Evolutionary conservation across 2,797 vertebrate genomes (phyloP), one percentile per base, ranked within the genome.

Genomic region (Gymnocypris eckloni): DNA sequence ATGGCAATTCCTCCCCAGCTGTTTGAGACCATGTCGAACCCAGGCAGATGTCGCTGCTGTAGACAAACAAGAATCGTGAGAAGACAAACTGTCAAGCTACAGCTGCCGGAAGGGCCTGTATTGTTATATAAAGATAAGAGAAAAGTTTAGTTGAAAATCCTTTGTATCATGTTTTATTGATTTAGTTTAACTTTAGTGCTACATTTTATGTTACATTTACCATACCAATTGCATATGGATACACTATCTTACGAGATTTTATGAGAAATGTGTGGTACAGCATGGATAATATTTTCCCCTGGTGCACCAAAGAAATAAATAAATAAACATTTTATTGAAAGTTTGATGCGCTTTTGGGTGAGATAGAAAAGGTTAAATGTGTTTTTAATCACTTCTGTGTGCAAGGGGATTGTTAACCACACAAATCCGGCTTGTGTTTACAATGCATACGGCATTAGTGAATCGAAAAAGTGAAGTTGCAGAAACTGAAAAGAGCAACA

Each of bases 1-100:
- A 95, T 94, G 95, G 97, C 69, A 93, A 96, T 84, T 61, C 81
- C 87, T 89, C 52, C 83, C 86, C 94, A 94, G 95, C 94, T 94
- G 94, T 94, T 94, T 82, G 89, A 52, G 37, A 15, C 61, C 84
- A 88, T 89, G 71, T 83, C 83, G 81, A 88, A 81, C 82, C 81
- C 71, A 86, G 87, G 87, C 93, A 90, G 91, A 93, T 90, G 89
- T 87, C 87, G 88, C 39, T 69, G 73, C 85, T 79, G 72, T 56
- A 85, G 86, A 81, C 83, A 90, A 86, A 88, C 81, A 86, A 86
- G 56, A 86, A 82, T 18, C 4, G 41, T 80, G 79, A 83, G 86
- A 83, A 87, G 82, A 88, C 77, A 86, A 85, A 82, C 52, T 84
- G 59, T 48, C 67, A 71, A 18, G 56, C 82, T 59, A 88, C 84